A percentile compares a stretch with the other conserved stretches of the same genome.
Evolutionary conservation across 2,888 invertebrate genomes (phyloP).

Genomic region (Mythimna lalbum): DNA sequence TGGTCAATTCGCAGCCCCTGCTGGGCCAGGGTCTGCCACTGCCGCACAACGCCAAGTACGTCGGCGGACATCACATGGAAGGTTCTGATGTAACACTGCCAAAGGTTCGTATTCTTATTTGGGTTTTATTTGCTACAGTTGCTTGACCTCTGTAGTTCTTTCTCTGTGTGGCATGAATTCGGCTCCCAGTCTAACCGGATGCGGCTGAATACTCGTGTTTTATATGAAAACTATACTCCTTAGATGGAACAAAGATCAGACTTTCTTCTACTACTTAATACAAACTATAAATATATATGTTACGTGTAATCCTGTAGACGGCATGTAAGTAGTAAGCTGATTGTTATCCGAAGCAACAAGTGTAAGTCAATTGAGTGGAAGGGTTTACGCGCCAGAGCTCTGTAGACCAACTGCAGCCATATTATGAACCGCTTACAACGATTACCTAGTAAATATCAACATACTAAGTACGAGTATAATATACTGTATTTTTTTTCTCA

Average conservation of each 20-base stretch:
- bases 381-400: not conserved
- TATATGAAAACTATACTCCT: no score
- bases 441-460: not conserved
- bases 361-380: constrained; percentile 19
- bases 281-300: not conserved
- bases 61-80: constrained; percentile 78
- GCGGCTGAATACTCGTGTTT: no score
- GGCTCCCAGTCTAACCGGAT: no score
- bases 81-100: constrained; percentile 62
- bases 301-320: not conserved
- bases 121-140: not conserved
- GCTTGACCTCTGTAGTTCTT: not conserved
- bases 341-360: constrained; percentile 26
- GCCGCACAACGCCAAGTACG: constrained; percentile 72
- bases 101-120: constrained; percentile 62
- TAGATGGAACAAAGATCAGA: no score
- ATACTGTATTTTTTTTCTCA: not conserved
- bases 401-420: constrained; percentile 21
- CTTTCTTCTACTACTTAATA: no score
- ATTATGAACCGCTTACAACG: not conserved
- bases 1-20: constrained; percentile 76
- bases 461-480: not conserved
- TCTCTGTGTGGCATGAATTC: no score
- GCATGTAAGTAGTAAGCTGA: not conserved
- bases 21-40: constrained; percentile 72